Base-by-base conservation (phyloP, 2,888 invertebrate genomes). In the Smittia sp. region DNA sequence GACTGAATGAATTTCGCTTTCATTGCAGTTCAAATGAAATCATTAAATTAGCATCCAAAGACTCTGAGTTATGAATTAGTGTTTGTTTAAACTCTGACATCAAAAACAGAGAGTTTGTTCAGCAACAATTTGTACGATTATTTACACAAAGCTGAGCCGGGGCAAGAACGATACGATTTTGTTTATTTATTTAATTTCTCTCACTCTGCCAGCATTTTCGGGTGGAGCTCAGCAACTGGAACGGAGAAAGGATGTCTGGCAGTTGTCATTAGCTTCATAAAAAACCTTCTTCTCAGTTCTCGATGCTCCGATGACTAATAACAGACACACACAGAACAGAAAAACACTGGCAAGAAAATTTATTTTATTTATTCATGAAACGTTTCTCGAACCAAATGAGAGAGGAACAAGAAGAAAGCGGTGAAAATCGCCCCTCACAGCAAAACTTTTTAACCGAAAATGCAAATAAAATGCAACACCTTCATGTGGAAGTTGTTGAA, bases 381-480 rank as follows among this genome's bases (percentile, higher is more conserved):
- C 72, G 72, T 58, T 69, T 69, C 18, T 25, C 24, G 38, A 67
- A 22, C 58, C 58, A 58, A 58, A 58, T 58, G 58, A 46, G 46
- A 58, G 58, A 1, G 25, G 32, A 9, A 25, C 13, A 22, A 62
- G 22, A 65, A 32, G 25, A 32, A 27, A 27, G 18, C 18, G 27
- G 25, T 9, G 11, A 11, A 18, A 69, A 41, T 69, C 68, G 24
- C 68, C 46, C n/a, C 9, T 1, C 32, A 32, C 4, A 63, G 39
- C 20, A 38, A 72, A 72, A 72, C 20, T 72, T 72, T 70, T 20
- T 72, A 72, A 72, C 72, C 72, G 25, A 72, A 72, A 72, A 72
- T 72, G 72, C 72, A 72, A 72, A 72, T 72, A 72, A 73, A 65
- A 73, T 73, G 73, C 73, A 73, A 73, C 73, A 73, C 73, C 73